A percentile compares a stretch with the other conserved stretches of the same genome.
Conservation (phyloP, 2,797 vertebrate species). For the Coccyzus lansbergi region DNA sequence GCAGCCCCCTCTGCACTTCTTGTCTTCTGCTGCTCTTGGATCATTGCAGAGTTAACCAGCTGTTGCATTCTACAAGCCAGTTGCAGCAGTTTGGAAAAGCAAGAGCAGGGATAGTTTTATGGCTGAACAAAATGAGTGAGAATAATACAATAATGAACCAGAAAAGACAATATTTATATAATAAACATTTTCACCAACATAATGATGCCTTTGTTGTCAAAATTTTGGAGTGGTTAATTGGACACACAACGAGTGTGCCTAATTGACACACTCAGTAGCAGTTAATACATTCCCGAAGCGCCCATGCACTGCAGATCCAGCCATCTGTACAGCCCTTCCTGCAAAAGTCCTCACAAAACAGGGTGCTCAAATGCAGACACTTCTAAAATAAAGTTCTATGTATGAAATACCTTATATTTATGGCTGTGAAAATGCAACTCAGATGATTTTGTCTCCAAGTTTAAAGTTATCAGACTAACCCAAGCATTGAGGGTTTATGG, state of each 20-base stretch:
- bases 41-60: constrained; percentile 67
- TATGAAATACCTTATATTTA: not conserved
- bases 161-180: constrained; percentile 53
- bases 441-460: not conserved
- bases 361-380: not conserved
- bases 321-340: not conserved
- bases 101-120: constrained; percentile 8
- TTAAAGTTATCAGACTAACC: not conserved
- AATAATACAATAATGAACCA: constrained; percentile 36
- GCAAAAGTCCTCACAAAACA: not conserved
- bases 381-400: not conserved
- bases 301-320: not conserved
- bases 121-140: not conserved
- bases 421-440: not conserved
- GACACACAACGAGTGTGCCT: not conserved
- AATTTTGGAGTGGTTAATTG: constrained; percentile 1
- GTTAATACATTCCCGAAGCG: not conserved
- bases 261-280: not conserved
- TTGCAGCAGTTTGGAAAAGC: constrained; percentile 42
- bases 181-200: not conserved
- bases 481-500: not conserved
- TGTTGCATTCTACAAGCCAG: constrained; percentile 74
- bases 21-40: constrained; percentile 72
- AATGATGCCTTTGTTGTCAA: not conserved
- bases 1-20: constrained; percentile 32